Evolutionary conservation across 2,888 invertebrate genomes (phyloP).

Genomic region (Nycteola revayana): DNA sequence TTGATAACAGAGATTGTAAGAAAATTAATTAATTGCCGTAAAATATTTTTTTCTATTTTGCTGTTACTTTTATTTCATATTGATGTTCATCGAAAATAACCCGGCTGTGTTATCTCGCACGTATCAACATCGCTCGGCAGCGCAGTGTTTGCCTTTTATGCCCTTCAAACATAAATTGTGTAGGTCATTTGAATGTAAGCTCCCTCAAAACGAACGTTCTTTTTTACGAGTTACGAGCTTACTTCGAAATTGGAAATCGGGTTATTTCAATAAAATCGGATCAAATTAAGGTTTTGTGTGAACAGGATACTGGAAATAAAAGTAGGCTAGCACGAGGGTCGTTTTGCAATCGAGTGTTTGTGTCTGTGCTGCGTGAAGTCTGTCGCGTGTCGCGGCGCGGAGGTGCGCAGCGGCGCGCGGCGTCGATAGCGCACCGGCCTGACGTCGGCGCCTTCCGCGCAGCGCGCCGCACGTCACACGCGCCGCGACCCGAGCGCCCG

Average conservation of each 20-base stretch:
- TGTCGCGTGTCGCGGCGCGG: slow-evolving; percentile 49
- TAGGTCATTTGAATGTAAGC: slow-evolving; percentile 32
- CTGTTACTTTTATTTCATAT: no score
- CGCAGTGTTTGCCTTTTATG: slow-evolving; percentile 25
- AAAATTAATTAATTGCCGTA: slow-evolving; percentile 13
- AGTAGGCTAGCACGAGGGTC: slow-evolving; percentile 50
- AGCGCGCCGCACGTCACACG: slow-evolving; percentile 53
- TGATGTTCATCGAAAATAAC: no score
- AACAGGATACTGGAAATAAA: slow-evolving; percentile 52
- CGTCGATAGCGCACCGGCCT: slow-evolving; percentile 39
- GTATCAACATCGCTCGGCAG: slow-evolving; percentile 14
- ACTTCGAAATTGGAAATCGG: slow-evolving; percentile 34
- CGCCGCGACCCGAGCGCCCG: slow-evolving; percentile 41
- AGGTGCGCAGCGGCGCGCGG: slow-evolving; percentile 47
- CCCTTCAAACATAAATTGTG: slow-evolving; percentile 31
- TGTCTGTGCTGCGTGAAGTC: slow-evolving; percentile 57
- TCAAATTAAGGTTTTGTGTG: slow-evolving; percentile 51
- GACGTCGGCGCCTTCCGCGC: slow-evolving; percentile 49
- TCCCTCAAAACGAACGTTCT: slow-evolving; percentile 26
- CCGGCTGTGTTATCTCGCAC: slow-evolving; percentile 7
- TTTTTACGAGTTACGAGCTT: slow-evolving; percentile 35
- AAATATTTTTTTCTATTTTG: slow-evolving; percentile 8
- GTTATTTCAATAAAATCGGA: slow-evolving; percentile 46
- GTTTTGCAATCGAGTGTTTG: slow-evolving; percentile 66
- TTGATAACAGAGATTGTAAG: slow-evolving; percentile 29